Conservation (phyloP, 30 jellyfish, hydroid and myxozoan species). For the Mastigias papua region DNA sequence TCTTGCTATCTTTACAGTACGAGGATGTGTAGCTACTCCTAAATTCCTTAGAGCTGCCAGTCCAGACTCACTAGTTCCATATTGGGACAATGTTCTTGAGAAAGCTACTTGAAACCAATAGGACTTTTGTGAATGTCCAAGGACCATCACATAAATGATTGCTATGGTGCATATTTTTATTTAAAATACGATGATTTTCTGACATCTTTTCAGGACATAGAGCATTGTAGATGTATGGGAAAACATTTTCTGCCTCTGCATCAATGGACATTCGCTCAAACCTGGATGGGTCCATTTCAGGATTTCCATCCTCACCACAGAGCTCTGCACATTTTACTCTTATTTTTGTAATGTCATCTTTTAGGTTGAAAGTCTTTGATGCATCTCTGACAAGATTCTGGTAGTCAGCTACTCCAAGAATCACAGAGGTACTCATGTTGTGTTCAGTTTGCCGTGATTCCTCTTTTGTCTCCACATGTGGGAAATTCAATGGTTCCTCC, state of each 20-base stretch:
- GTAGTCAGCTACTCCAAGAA: background rate
- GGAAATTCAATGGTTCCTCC: background rate
- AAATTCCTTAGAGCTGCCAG: constrained; percentile 42
- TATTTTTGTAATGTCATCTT: constrained; percentile 7
- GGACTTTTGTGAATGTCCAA: constrained; percentile 52
- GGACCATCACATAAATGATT: constrained; percentile 33
- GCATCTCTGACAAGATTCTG: constrained; percentile 9
- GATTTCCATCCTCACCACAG: constrained; percentile 23
- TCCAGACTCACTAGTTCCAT: constrained; percentile 46
- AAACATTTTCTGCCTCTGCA: constrained; percentile 37
- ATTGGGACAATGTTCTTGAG: constrained; percentile 47
- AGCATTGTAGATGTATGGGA: constrained; percentile 21
- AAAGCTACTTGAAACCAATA: constrained; percentile 56
- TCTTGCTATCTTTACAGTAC: constrained; percentile 28
- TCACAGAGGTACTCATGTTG: constrained; percentile 6
- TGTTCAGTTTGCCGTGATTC: constrained; percentile 4
- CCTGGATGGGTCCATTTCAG: constrained; percentile 44
- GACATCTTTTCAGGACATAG: constrained; percentile 17
- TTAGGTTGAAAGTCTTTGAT: constrained; percentile 12
- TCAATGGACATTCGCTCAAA: constrained; percentile 22
- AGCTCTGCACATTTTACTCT: constrained; percentile 10
- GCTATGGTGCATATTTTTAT: constrained; percentile 32
- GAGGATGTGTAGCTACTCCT: constrained; percentile 57
- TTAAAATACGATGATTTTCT: constrained; percentile 3
- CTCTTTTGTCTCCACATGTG: constrained; percentile 14